Evolutionary conservation across 2,797 vertebrate genomes (phyloP).

Genomic region (Hypotaenidia philippensis): DNA sequence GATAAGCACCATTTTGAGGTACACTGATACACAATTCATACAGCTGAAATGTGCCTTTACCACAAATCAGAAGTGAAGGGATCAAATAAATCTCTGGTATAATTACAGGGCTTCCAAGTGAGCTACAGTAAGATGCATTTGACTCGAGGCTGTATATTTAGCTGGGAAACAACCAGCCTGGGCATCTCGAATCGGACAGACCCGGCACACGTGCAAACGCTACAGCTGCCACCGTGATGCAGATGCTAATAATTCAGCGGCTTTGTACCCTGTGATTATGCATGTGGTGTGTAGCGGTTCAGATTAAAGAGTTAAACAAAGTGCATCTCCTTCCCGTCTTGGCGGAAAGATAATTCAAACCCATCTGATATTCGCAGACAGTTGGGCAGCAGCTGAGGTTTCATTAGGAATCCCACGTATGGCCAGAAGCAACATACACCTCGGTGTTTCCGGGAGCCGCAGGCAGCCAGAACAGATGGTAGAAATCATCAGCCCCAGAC

Average conservation of each 20-base stretch:
- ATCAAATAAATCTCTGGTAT: background rate
- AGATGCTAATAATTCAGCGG: conserved; percentile 53
- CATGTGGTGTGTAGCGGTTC: conserved; percentile 1
- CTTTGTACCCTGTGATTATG: conserved; percentile 58
- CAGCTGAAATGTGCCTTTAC: background rate
- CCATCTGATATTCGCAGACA: conserved; percentile 44
- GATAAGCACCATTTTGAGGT: background rate
- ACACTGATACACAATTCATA: background rate
- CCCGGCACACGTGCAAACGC: background rate
- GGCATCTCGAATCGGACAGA: background rate
- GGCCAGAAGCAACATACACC: conserved; percentile 71
- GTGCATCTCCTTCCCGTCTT: background rate
- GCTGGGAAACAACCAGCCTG: conserved; percentile 20
- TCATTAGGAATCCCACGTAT: conserved; percentile 75
- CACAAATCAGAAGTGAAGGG: background rate
- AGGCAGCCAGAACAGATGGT: conserved; percentile 55
- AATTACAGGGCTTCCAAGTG: conserved; percentile 27
- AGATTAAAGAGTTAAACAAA: conserved; percentile 60
- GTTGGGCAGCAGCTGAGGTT: conserved; percentile 71
- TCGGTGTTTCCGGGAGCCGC: conserved; percentile 48
- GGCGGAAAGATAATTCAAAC: conserved; percentile 47
- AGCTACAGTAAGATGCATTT: background rate
- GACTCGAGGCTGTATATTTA: conserved; percentile 26
- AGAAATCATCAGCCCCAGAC: conserved; percentile 70
- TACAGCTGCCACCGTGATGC: conserved; percentile 33